phyloP scores from a whole-genome alignment of 2,113 vertebrate genomes.

The Aythya baeri region DNA sequence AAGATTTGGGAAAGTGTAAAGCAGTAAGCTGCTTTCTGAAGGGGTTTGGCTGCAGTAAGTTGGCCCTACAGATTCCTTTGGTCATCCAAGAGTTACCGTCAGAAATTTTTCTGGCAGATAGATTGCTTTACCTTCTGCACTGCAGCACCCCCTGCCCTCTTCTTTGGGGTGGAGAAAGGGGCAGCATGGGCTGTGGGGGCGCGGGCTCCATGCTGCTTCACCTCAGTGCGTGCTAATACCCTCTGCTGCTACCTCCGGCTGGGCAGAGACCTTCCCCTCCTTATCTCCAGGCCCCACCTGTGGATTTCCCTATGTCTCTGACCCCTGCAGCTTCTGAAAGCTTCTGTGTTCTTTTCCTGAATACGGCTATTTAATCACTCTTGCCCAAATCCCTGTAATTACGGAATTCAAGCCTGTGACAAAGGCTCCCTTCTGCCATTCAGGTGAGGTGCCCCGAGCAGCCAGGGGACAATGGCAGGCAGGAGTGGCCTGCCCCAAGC shows the following conservation, averaged over 20 bases:
- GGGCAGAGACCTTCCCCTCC: not conserved
- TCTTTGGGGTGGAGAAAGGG: not conserved
- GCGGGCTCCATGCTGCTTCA: not conserved
- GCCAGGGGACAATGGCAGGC: constrained; percentile 47
- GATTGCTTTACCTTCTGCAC: not conserved
- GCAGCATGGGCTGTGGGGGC: not conserved
- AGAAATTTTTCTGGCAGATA: not conserved
- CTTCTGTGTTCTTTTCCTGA: constrained; percentile 50
- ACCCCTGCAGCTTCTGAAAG: constrained; percentile 45
- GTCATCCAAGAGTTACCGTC: not conserved
- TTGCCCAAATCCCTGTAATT: constrained; percentile 61
- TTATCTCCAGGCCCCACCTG: constrained; percentile 64
- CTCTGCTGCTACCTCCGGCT: not conserved
- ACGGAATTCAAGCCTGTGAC: constrained; percentile 33
- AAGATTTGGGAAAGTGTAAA: not conserved
- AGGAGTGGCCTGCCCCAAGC: constrained; percentile 36
- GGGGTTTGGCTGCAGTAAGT: not conserved
- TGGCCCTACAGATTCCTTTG: not conserved
- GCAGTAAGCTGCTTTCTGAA: not conserved
- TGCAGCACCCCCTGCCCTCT: not conserved
- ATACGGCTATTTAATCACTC: constrained; percentile 16
- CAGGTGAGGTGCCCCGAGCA: constrained; percentile 63
- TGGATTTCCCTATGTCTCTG: not conserved
- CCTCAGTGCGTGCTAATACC: constrained; percentile 28
- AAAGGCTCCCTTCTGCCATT: constrained; percentile 70